These are phyloP conservation scores for Sthenelais limicola DNA, from an alignment of 2,888 invertebrate species.

Conservation along the genomic window DNA sequence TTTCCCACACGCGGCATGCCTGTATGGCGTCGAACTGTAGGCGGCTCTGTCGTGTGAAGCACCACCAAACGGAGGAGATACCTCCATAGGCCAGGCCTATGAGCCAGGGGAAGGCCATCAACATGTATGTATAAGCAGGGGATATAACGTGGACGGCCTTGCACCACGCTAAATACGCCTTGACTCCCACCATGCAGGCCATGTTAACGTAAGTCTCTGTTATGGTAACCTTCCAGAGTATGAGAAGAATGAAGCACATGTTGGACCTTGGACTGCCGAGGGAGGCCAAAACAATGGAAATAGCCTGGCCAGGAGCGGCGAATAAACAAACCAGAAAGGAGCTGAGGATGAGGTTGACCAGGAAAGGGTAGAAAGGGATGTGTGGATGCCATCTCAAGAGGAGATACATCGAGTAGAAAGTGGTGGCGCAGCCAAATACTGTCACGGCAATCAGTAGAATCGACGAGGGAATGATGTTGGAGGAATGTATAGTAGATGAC, in stretches of 20 bases:
- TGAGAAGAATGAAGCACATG: background rate
- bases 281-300: background rate
- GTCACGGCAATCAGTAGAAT: too few species aligned
- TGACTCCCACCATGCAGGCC: background rate
- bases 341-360: conserved; percentile 6
- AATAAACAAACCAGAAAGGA: background rate
- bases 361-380: too few species aligned
- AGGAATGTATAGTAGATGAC: too few species aligned
- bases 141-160: background rate
- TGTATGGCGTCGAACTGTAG: background rate
- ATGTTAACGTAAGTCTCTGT: conserved; percentile 15
- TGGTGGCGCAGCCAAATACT: too few species aligned
- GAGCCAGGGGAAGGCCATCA: background rate
- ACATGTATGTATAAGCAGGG: background rate
- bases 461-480: too few species aligned
- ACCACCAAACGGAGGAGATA: background rate
- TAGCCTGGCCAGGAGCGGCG: background rate
- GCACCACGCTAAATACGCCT: background rate
- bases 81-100: background rate
- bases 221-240: background rate
- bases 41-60: background rate
- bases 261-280: background rate
- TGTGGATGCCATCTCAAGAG: too few species aligned
- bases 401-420: too few species aligned
- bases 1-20: conserved; percentile 14